Percentiles rank a stretch among this genome's conserved stretches.
Conservation (phyloP, 2,888 invertebrate species). For the Cancer borealis region DNA sequence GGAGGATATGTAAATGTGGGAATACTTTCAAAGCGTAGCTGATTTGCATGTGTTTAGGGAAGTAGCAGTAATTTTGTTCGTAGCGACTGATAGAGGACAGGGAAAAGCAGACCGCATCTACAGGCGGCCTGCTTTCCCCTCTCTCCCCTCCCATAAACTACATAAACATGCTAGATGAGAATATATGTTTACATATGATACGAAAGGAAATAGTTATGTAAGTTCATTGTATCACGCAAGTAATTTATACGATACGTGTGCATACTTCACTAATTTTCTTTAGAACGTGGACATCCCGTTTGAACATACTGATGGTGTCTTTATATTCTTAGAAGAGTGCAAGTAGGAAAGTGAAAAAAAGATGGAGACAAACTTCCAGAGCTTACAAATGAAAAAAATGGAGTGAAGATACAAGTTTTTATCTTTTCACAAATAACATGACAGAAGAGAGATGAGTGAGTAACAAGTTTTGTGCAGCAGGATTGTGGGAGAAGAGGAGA, state of each 20-base stretch:
- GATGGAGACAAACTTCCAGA: too few species aligned
- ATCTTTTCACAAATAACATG: too few species aligned
- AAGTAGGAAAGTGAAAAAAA: too few species aligned
- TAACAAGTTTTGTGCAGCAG: too few species aligned
- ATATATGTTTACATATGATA: not conserved
- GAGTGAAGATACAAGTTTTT: too few species aligned
- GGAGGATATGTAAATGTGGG: conserved; percentile 11
- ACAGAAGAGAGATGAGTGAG: too few species aligned
- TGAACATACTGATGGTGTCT: not conserved
- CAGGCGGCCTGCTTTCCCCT: not conserved
- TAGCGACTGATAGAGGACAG: conserved; percentile 34
- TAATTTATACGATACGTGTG: not conserved
- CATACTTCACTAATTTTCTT: too few species aligned
- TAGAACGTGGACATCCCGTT: not conserved
- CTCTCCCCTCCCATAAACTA: not conserved
- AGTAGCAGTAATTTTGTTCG: not conserved
- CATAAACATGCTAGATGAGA: too few species aligned
- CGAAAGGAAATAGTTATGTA: not conserved
- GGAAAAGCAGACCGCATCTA: not conserved
- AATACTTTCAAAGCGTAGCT: not conserved
- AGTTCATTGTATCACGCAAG: not conserved
- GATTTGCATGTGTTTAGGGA: conserved; percentile 24
- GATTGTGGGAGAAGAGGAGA: too few species aligned
- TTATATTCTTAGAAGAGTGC: too few species aligned
- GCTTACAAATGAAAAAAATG: too few species aligned